These are phyloP conservation scores for Pogoniulus pusillus DNA, from an alignment of 2,797 vertebrate species.

Conservation along the genomic window DNA sequence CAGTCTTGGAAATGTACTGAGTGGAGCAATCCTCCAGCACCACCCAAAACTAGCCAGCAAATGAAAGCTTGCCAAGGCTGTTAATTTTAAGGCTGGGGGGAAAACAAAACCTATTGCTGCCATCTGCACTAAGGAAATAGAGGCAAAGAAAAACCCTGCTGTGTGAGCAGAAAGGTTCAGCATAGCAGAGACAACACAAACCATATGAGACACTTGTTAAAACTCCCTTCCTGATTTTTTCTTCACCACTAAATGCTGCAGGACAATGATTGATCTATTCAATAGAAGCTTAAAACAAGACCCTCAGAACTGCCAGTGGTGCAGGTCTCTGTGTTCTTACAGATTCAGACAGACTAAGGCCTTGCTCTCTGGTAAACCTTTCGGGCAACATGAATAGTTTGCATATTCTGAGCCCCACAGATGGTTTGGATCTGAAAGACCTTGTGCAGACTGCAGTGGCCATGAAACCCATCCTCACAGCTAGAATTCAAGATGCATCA, in stretches of 20 bases:
- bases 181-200: slow-evolving; percentile 52
- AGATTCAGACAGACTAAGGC: background rate
- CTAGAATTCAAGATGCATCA: slow-evolving; percentile 17
- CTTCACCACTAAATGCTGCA: slow-evolving; percentile 17
- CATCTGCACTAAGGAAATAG: slow-evolving; percentile 63
- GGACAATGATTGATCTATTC: slow-evolving; percentile 43
- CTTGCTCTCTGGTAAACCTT: slow-evolving; percentile 22
- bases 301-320: slow-evolving; percentile 18
- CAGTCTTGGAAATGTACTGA: slow-evolving; percentile 57
- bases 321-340: slow-evolving; percentile 42
- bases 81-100: slow-evolving; percentile 47
- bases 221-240: background rate
- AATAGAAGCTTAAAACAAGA: slow-evolving; percentile 44
- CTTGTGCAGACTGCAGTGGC: slow-evolving; percentile 16
- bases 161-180: slow-evolving; percentile 54
- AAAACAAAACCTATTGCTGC: slow-evolving; percentile 59
- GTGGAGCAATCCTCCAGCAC: slow-evolving; percentile 61
- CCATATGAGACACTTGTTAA: slow-evolving; percentile 61
- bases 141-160: slow-evolving; percentile 60
- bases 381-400: slow-evolving; percentile 44
- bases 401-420: slow-evolving; percentile 36
- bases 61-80: slow-evolving; percentile 41
- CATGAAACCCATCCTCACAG: slow-evolving; percentile 36
- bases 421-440: slow-evolving; percentile 55
- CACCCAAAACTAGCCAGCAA: slow-evolving; percentile 58